Conservation (phyloP, 2,113 vertebrate species). For the Conger conger region DNA sequence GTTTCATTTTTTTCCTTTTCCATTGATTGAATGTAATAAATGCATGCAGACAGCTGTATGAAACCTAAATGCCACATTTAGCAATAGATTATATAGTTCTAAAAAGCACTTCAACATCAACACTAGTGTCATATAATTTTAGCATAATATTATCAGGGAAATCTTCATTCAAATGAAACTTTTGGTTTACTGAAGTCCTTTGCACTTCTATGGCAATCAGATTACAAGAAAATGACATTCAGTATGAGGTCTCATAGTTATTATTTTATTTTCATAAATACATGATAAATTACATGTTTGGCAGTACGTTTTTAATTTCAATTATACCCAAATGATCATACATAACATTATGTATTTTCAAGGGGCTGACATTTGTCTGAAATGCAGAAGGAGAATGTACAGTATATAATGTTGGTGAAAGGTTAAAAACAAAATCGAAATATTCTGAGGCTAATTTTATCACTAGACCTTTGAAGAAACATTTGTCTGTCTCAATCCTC, state of each 20-base stretch:
- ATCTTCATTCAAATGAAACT: too few relatives aligned
- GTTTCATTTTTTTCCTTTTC: background rate
- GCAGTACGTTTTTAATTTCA: background rate
- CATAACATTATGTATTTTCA: background rate
- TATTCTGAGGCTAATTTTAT: background rate
- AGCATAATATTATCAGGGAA: background rate
- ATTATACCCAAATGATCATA: background rate
- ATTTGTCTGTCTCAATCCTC: background rate
- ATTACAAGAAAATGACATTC: background rate
- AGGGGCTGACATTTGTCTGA: background rate
- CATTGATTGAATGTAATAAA: background rate
- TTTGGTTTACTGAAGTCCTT: too few relatives aligned
- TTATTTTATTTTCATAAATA: background rate
- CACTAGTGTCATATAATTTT: background rate
- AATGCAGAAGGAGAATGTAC: background rate
- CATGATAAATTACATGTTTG: background rate
- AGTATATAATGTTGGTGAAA: background rate
- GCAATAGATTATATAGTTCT: background rate
- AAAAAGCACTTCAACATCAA: conserved; percentile 19
- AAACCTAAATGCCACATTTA: background rate
- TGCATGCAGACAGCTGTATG: too few relatives aligned
- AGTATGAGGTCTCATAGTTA: background rate
- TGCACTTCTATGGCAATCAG: background rate
- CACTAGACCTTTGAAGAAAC: background rate
- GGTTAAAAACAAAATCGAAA: background rate